Evolutionary conservation across 2,888 invertebrate species (phyloP).

Genomic region (Hartigia nigra): DNA sequence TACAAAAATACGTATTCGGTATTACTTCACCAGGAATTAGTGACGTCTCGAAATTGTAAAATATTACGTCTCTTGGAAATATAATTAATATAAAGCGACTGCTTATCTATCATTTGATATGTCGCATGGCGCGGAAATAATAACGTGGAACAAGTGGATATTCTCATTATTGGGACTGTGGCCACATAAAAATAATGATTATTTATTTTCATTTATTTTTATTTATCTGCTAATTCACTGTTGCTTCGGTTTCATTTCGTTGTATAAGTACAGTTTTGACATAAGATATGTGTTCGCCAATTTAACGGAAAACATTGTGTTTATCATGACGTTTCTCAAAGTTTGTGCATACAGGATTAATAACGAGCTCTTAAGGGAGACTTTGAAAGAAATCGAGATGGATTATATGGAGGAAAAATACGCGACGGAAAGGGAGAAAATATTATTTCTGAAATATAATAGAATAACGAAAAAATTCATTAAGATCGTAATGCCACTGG

Average conservation of each 20-base stretch:
- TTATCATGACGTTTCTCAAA: background rate
- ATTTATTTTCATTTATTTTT: background rate
- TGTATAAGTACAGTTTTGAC: too few relatives aligned
- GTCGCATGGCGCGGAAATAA: background rate
- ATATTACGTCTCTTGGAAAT: background rate
- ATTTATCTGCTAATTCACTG: too few relatives aligned
- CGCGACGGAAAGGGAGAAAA: too few relatives aligned
- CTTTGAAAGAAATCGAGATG: background rate
- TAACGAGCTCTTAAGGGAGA: background rate
- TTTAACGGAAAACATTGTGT: too few relatives aligned
- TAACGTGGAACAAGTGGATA: slow-evolving; percentile 11
- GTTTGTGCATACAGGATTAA: background rate
- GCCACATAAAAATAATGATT: slow-evolving; percentile 11
- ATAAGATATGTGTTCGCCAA: too few relatives aligned
- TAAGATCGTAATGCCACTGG: slow-evolving; percentile 1
- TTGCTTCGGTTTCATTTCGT: too few relatives aligned
- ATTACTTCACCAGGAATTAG: too few relatives aligned
- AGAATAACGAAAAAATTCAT: slow-evolving; percentile 6
- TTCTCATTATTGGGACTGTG: slow-evolving; percentile 9
- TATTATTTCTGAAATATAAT: slow-evolving; percentile 7
- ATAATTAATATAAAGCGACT: background rate
- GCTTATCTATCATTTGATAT: background rate
- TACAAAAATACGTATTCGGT: too few relatives aligned
- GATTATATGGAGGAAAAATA: background rate
- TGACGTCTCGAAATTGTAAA: too few relatives aligned